Percentiles rank a stretch among this genome's conserved stretches.
Evolutionary conservation across 2,113 vertebrate genomes (phyloP).

Genomic region (Lichenostomus cassidix): DNA sequence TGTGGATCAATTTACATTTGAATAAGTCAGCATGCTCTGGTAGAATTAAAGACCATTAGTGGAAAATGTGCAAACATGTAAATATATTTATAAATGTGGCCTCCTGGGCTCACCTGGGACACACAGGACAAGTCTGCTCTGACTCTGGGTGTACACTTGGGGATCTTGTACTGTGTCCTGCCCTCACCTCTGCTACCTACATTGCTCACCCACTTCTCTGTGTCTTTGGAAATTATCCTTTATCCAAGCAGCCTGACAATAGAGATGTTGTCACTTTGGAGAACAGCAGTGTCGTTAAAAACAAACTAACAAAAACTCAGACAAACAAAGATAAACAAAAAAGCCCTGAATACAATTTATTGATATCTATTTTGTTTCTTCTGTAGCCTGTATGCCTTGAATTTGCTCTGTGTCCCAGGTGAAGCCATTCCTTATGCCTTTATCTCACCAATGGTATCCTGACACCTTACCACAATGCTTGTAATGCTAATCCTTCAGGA

Average conservation of each 20-base stretch:
- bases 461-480: background rate
- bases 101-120: background rate
- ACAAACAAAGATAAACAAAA: background rate
- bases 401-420: background rate
- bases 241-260: background rate
- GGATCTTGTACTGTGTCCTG: background rate
- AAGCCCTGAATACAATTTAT: background rate
- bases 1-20: background rate
- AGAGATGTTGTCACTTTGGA: background rate
- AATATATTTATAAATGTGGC: background rate
- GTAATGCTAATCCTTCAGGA: conserved; percentile 1
- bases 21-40: background rate
- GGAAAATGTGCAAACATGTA: background rate
- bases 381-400: background rate
- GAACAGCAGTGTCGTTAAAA: background rate
- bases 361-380: background rate
- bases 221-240: background rate
- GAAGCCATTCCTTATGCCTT: background rate
- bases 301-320: background rate
- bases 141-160: accelerated
- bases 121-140: background rate
- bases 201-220: background rate
- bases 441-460: background rate
- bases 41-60: background rate
- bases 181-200: accelerated